Percentiles rank a stretch among this genome's conserved stretches.
Evolutionary conservation across 2,113 vertebrate genomes (phyloP).

Genomic region (Clarias batrachus): DNA sequence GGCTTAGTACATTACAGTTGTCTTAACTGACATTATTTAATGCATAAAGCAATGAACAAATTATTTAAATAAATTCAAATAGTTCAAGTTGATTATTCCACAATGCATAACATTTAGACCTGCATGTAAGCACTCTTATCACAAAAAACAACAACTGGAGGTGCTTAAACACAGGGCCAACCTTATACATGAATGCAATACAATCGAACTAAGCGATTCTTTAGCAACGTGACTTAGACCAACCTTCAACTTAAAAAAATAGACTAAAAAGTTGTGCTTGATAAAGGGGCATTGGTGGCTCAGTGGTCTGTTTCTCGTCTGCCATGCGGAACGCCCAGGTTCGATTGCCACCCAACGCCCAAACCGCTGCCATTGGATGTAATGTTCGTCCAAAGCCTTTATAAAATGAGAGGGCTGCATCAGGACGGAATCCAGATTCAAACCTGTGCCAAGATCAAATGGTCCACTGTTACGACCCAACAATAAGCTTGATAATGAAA

Average conservation of each 20-base stretch:
- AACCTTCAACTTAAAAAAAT: background rate
- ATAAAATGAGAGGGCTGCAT: no score
- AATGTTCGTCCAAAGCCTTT: no score
- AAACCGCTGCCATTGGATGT: no score
- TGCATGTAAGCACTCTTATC: background rate
- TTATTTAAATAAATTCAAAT: background rate
- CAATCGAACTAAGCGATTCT: background rate
- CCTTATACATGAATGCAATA: background rate
- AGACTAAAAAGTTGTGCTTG: background rate
- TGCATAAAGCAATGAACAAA: background rate
- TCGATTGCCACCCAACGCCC: no score
- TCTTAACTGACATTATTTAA: background rate
- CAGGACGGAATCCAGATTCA: no score
- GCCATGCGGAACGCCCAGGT: no score
- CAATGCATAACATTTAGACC: background rate
- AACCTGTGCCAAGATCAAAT: no score
- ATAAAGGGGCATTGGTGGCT: background rate
- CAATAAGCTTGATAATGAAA: background rate
- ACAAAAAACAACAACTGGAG: background rate
- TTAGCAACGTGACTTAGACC: background rate
- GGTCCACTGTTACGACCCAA: no score
- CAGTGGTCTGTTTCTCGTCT: no score
- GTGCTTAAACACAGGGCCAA: background rate
- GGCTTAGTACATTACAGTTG: background rate
- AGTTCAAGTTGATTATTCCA: background rate